Evolutionary conservation across 2,113 vertebrate species (phyloP).

Genomic region (Menura novaehollandiae): DNA sequence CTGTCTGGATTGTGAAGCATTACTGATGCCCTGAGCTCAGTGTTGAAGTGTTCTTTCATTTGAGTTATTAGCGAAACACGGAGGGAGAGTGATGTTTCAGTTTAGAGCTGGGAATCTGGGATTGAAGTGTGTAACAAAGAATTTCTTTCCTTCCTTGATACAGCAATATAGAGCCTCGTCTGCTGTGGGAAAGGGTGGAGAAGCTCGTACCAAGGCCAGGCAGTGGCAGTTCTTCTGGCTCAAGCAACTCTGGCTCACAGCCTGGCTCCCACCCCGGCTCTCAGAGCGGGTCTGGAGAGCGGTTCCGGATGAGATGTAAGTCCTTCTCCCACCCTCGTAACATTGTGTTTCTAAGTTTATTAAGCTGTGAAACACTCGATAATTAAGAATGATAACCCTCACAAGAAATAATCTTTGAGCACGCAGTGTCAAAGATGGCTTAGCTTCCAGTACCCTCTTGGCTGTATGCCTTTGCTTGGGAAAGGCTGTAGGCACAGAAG

Average conservation of each 20-base stretch:
- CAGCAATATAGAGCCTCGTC: slow-evolving; percentile 89
- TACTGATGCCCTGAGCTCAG: neutral
- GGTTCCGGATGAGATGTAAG: slow-evolving; percentile 93
- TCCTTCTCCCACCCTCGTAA: neutral
- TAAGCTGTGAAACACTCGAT: neutral
- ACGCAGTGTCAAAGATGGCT: neutral
- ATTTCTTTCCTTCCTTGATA: neutral
- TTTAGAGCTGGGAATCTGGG: neutral
- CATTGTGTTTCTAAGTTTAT: neutral
- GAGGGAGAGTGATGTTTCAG: neutral
- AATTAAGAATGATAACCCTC: neutral
- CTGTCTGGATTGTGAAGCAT: neutral
- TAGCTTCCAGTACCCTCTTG: neutral
- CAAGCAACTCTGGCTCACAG: slow-evolving; percentile 92
- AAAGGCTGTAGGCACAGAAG: neutral
- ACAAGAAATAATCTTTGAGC: neutral
- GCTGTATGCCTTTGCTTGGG: neutral
- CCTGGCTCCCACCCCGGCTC: slow-evolving; percentile 84
- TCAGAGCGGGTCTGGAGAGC: slow-evolving; percentile 91
- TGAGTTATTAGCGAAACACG: neutral
- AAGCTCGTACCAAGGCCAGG: slow-evolving; percentile 88
- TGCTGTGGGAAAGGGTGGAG: slow-evolving; percentile 96
- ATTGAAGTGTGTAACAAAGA: neutral
- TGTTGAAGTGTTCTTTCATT: neutral
- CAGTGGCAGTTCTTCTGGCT: slow-evolving; percentile 94